Base-by-base conservation (phyloP, 2,888 invertebrate species). In the Sialis lutaria region DNA sequence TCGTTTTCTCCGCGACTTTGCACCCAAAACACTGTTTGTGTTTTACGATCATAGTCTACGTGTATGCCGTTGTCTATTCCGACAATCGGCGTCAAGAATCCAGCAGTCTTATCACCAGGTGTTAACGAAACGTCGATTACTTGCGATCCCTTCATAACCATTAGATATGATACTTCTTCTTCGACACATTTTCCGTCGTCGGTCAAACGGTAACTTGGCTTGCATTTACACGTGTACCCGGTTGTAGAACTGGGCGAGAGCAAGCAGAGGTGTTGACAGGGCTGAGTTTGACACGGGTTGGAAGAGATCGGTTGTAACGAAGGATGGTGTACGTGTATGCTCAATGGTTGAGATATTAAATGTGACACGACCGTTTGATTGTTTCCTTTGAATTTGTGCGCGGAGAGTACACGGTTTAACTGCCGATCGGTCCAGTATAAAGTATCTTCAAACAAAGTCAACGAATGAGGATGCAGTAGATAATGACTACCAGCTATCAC, bases 341-440 rank as follows among this genome's bases (percentile, higher is more conserved):
- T 93, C 5, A 96, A 70, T 0, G 96, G 96, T 64, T 95, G 92
- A 3, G 90, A 89, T 53, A 96, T 92, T 48, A 93, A 69, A 63
- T 95, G 93, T 0, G 90, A 91, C 0, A 95, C 88, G 1, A 96
- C 91, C 0, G 89, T 89, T 63, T 93, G 91, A 61, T 93, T 92
- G 31, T 77, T 73, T 10, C 96, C 95, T 55, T 78, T 79, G 65
- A 86, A 93, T 67, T 97, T 97, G 63, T 93, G 86, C 0, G 91
- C 90, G 0, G 87, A 90, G 5, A 86, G 64, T 9, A 91, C 91
- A 13, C 93, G 68, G 61, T 96, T 95, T 37, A 93, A 67, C 62
- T 95, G 92, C 2, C 91, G 72, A 62, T 96, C 96, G 0, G 95
- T 95, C 91, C 95, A 97, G 65, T 93, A 98, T 48, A 98, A 69